Conservation (phyloP, 2,888 invertebrate genomes). For the Microctonus aethiopoides region DNA sequence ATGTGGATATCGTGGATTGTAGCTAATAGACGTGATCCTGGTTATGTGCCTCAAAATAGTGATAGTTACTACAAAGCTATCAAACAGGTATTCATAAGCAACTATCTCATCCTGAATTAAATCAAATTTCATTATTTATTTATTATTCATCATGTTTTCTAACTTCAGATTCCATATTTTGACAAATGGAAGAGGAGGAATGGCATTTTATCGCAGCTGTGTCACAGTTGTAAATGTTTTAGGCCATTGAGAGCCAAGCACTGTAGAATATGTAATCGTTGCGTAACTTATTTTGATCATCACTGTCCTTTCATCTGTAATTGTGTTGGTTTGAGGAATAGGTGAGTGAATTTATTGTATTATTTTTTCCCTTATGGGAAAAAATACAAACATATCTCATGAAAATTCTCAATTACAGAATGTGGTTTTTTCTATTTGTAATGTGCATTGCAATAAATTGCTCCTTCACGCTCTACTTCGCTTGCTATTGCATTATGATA, state of each 20-base stretch:
- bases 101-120: neutral
- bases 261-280: conserved; percentile 90
- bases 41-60: conserved; percentile 88
- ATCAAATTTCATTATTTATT: no score
- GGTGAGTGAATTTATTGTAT: conserved; percentile 60
- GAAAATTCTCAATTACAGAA: conserved; percentile 68
- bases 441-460: conserved; percentile 89
- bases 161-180: conserved; percentile 89
- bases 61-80: conserved; percentile 92
- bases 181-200: conserved; percentile 93
- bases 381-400: neutral
- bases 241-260: conserved; percentile 91
- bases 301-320: conserved; percentile 97
- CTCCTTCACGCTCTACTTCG: conserved; percentile 88
- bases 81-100: conserved; percentile 74
- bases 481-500: conserved; percentile 84
- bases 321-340: conserved; percentile 90
- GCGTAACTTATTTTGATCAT: conserved; percentile 91
- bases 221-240: conserved; percentile 91
- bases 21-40: conserved; percentile 89
- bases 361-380: conserved; percentile 1
- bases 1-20: conserved; percentile 96
- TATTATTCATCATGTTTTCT: conserved; percentile 30
- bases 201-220: conserved; percentile 82
- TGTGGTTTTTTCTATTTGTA: conserved; percentile 93